Percentiles rank a stretch among this genome's conserved stretches.
These are phyloP conservation scores for Streptopelia turtur DNA, from an alignment of 2,797 vertebrate species.

Conservation along the genomic window DNA sequence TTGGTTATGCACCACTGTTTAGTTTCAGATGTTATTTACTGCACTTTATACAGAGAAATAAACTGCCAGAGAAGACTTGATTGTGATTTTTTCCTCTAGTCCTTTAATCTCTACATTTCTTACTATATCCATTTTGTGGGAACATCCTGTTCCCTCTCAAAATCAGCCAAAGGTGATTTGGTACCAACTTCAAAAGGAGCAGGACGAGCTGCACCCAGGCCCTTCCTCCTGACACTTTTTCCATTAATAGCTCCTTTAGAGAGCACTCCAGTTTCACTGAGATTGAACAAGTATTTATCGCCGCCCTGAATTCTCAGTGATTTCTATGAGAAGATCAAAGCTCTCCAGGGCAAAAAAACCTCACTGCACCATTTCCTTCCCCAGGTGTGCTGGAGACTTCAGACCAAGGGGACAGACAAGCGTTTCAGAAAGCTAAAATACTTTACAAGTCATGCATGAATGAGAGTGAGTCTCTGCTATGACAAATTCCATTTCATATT, in stretches of 20 bases:
- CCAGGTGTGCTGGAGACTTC: slow-evolving; percentile 90
- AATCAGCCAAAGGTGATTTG: neutral
- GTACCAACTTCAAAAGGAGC: neutral
- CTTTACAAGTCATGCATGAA: slow-evolving; percentile 97
- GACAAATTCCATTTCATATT: neutral
- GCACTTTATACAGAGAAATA: neutral
- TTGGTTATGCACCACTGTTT: neutral
- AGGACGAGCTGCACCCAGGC: neutral
- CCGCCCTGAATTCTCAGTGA: neutral
- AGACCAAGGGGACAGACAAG: slow-evolving; percentile 84
- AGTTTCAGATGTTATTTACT: neutral
- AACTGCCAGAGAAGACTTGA: neutral
- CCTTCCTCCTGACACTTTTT: neutral
- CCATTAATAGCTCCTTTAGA: neutral
- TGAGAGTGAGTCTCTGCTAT: slow-evolving; percentile 83
- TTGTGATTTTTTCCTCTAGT: neutral
- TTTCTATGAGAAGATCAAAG: slow-evolving; percentile 18
- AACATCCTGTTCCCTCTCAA: neutral
- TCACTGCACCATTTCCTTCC: slow-evolving; percentile 33
- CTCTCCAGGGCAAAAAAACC: neutral
- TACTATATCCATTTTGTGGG: neutral
- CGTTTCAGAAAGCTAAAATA: slow-evolving; percentile 90
- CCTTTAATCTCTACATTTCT: slow-evolving; percentile 23
- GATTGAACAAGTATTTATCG: neutral
- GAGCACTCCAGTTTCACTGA: neutral